Conservation (phyloP, 2,888 invertebrate genomes). For the Xylophagus ater region DNA sequence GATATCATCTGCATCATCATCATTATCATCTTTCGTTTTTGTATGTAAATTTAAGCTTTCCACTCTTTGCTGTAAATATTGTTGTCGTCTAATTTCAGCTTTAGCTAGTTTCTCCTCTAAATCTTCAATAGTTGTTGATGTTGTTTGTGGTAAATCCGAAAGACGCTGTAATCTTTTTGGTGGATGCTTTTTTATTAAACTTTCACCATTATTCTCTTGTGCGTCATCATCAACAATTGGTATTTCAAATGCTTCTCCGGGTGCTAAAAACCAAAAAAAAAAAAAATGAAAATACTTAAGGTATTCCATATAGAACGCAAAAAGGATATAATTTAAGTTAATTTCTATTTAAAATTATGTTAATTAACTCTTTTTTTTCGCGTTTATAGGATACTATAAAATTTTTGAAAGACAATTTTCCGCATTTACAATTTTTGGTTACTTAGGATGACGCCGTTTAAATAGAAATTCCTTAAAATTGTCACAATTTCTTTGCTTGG, state of each 20-base stretch:
- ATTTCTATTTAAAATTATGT: too few species aligned
- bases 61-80: constrained; percentile 34
- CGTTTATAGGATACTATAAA: too few species aligned
- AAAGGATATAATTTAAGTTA: too few species aligned
- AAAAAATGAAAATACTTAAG: too few species aligned
- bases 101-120: constrained; percentile 60
- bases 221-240: constrained; percentile 42
- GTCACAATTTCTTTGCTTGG: too few species aligned
- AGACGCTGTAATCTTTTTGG: constrained; percentile 57
- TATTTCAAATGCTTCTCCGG: constrained; percentile 51
- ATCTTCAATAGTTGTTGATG: constrained; percentile 48
- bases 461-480: too few species aligned
- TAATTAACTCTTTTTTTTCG: too few species aligned
- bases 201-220: constrained; percentile 24
- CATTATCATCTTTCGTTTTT: constrained; percentile 31
- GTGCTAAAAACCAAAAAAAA: constrained; percentile 20
- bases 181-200: constrained; percentile 48
- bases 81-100: constrained; percentile 57
- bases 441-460: too few species aligned
- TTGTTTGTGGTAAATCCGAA: constrained; percentile 45
- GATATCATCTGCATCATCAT: constrained; percentile 21
- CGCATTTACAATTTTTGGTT: too few species aligned
- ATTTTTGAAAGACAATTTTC: too few species aligned
- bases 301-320: too few species aligned
- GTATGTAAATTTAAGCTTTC: constrained; percentile 24